phyloP scores from a whole-genome alignment of 2,888 invertebrate genomes.

The Cataglyphis cursor region DNA sequence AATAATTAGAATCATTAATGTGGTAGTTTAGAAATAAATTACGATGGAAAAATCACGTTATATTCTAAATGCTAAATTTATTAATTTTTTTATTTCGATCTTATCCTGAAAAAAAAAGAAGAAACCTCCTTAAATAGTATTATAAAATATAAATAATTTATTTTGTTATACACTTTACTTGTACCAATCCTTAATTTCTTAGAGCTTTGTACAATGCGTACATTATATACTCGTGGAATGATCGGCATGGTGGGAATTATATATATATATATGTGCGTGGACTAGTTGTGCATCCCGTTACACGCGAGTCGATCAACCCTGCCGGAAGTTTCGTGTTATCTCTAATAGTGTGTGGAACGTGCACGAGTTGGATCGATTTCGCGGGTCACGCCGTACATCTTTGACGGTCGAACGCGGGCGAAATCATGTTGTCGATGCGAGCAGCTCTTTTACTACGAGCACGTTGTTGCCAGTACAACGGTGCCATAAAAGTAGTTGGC shows the following conservation, averaged over 20 bases:
- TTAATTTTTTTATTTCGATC: too few relatives aligned
- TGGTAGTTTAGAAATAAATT: background rate
- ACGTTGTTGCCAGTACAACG: slow-evolving; percentile 63
- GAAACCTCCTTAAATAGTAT: too few relatives aligned
- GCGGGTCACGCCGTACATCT: slow-evolving; percentile 48
- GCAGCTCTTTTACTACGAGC: slow-evolving; percentile 35
- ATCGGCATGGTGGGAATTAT: too few relatives aligned
- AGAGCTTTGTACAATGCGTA: background rate
- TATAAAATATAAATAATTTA: too few relatives aligned
- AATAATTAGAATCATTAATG: background rate
- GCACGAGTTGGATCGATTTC: slow-evolving; percentile 45
- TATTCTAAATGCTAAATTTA: too few relatives aligned
- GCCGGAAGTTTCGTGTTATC: slow-evolving; percentile 29
- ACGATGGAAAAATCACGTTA: background rate
- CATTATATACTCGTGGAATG: background rate
- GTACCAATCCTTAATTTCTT: background rate
- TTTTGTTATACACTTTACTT: background rate
- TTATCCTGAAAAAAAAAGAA: too few relatives aligned
- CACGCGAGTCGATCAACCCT: slow-evolving; percentile 36
- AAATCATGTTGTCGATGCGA: slow-evolving; percentile 74
- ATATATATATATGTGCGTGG: too few relatives aligned
- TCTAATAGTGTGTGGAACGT: slow-evolving; percentile 31
- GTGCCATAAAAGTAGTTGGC: slow-evolving; percentile 75
- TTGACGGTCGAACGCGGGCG: slow-evolving; percentile 65
- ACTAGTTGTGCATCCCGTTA: background rate